Percentiles rank a stretch among this genome's conserved stretches.
Evolutionary conservation across 2,797 vertebrate genomes (phyloP).

Genomic region (Lycodopsis pacificus): DNA sequence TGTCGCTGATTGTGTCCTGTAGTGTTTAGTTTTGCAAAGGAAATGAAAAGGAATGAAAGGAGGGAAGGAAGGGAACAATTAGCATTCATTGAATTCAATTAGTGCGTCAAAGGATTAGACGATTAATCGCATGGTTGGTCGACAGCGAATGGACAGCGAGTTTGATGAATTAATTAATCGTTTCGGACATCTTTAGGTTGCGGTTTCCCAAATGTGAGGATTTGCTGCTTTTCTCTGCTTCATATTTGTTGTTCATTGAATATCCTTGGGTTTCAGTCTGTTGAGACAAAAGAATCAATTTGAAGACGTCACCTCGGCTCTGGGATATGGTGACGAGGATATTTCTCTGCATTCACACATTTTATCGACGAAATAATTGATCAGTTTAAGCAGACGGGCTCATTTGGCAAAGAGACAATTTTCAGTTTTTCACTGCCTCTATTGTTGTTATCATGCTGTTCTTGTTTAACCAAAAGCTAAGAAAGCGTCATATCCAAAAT

Average conservation of each 20-base stretch:
- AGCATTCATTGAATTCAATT: slow-evolving; percentile 44
- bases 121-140: slow-evolving; percentile 24
- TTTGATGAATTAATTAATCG: slow-evolving; percentile 23
- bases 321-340: neutral
- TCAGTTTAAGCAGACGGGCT: neutral
- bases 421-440: neutral
- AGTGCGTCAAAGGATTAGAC: slow-evolving; percentile 37
- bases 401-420: neutral
- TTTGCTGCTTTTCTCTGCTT: neutral
- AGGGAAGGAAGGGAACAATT: slow-evolving; percentile 23
- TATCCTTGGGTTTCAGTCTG: neutral
- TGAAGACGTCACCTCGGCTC: neutral
- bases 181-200: slow-evolving; percentile 1
- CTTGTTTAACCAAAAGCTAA: neutral
- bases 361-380: neutral
- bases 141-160: neutral
- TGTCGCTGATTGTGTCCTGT: slow-evolving; percentile 63
- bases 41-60: slow-evolving; percentile 33
- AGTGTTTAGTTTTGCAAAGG: slow-evolving; percentile 51
- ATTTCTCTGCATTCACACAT: neutral
- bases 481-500: neutral
- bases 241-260: neutral
- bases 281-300: neutral
- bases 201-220: neutral
- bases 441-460: neutral